Evolutionary conservation across 2,888 invertebrate genomes (phyloP).

Genomic region (Drosophila aldrichi): DNA sequence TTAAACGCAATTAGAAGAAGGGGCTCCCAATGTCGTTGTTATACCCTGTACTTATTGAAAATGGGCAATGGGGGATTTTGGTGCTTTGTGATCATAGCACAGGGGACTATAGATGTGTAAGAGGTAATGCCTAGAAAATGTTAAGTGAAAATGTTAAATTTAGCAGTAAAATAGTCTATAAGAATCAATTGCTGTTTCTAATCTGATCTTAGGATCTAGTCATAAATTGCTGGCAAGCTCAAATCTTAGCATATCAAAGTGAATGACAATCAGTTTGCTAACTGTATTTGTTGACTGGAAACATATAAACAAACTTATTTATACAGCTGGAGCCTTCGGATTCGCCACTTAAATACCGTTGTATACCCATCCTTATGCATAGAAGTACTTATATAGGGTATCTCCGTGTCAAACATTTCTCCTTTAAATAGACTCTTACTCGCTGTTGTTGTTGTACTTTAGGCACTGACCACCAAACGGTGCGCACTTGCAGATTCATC

Average conservation of each 20-base stretch:
- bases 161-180: too few relatives aligned
- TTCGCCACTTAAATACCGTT: background rate
- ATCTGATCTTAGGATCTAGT: too few relatives aligned
- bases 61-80: background rate
- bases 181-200: background rate
- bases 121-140: too few relatives aligned
- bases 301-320: too few relatives aligned
- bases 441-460: conserved; percentile 10
- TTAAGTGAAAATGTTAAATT: too few relatives aligned
- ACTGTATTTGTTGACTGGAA: too few relatives aligned
- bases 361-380: background rate
- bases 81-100: fast-evolving
- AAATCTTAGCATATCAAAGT: background rate
- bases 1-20: conserved; percentile 68
- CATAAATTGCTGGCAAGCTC: background rate
- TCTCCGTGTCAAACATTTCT: background rate
- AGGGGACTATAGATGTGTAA: too few relatives aligned
- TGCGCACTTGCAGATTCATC: conserved; percentile 55
- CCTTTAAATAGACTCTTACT: background rate
- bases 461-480: conserved; percentile 44
- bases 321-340: too few relatives aligned
- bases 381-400: background rate
- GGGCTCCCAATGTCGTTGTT: conserved; percentile 54
- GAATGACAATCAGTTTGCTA: too few relatives aligned
- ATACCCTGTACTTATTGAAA: conserved; percentile 11